These are phyloP conservation scores for Poecilia wingei DNA, from an alignment of 2,797 vertebrate species.

Conservation along the genomic window DNA sequence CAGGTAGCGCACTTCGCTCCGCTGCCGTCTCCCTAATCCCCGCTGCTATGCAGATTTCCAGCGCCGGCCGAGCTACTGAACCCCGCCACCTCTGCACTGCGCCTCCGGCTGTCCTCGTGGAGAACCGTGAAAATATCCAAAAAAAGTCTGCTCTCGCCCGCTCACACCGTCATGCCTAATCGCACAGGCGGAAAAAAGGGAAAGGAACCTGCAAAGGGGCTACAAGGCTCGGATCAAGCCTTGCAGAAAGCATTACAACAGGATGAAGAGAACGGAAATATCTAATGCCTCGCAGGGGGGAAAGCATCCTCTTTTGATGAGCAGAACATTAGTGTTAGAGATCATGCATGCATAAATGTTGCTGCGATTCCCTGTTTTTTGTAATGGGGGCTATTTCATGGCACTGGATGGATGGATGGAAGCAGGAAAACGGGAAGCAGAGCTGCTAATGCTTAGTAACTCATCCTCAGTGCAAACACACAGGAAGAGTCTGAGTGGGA, in stretches of 20 bases:
- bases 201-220: conserved; percentile 45
- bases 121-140: conserved; percentile 61
- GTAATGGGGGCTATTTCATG: conserved; percentile 26
- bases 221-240: conserved; percentile 55
- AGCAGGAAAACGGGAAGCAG: background rate
- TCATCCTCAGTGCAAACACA: conserved; percentile 13
- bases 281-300: conserved; percentile 29
- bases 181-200: conserved; percentile 44
- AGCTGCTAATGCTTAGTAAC: conserved; percentile 30
- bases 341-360: conserved; percentile 53
- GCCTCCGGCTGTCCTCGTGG: conserved; percentile 8
- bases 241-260: conserved; percentile 43
- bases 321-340: conserved; percentile 47
- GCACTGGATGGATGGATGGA: conserved; percentile 10
- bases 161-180: conserved; percentile 57
- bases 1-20: conserved; percentile 36
- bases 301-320: conserved; percentile 31
- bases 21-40: conserved; percentile 46
- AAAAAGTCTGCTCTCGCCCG: conserved; percentile 33
- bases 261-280: conserved; percentile 46
- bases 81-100: conserved; percentile 45
- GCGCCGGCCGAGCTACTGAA: conserved; percentile 36
- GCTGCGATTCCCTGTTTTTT: conserved; percentile 16
- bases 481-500: conserved; percentile 59
- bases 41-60: conserved; percentile 53